Conservation (phyloP, 2,888 invertebrate species). For the Melolontha melolontha region DNA sequence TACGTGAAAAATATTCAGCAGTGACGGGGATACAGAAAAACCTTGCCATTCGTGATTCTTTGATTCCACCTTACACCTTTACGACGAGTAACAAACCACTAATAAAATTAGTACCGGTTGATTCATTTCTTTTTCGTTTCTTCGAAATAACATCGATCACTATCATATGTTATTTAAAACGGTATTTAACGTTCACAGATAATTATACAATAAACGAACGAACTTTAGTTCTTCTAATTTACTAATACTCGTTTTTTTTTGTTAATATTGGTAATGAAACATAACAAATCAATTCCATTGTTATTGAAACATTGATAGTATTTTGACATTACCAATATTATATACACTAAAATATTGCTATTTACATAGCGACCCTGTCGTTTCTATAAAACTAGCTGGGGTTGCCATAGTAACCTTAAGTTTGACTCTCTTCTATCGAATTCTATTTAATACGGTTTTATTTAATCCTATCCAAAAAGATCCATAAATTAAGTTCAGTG, state of each 20-base stretch:
- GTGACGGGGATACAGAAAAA: conserved; percentile 23
- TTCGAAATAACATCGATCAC: conserved; percentile 14
- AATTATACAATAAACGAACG: neutral
- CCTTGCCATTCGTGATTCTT: conserved; percentile 15
- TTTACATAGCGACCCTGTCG: no score
- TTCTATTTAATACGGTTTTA: no score
- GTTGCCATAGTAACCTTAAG: no score
- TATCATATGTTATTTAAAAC: conserved; percentile 1
- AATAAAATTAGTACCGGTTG: conserved; percentile 19
- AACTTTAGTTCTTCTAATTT: neutral
- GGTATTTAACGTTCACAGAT: neutral
- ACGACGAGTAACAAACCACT: neutral
- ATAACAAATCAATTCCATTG: no score
- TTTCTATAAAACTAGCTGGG: no score
- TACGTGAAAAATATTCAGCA: conserved; percentile 15
- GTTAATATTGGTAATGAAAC: no score
- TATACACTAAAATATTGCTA: no score
- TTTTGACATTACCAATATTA: no score
- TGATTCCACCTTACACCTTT: conserved; percentile 15
- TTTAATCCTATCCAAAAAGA: no score
- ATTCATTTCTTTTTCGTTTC: conserved; percentile 14
- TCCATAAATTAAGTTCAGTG: no score
- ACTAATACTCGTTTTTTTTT: neutral
- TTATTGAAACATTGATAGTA: no score
- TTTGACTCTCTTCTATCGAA: no score